Evolutionary conservation across 1,140 invertebrate genomes (phyloP).

Genomic region (Aphaenogaster ashmeadi): DNA sequence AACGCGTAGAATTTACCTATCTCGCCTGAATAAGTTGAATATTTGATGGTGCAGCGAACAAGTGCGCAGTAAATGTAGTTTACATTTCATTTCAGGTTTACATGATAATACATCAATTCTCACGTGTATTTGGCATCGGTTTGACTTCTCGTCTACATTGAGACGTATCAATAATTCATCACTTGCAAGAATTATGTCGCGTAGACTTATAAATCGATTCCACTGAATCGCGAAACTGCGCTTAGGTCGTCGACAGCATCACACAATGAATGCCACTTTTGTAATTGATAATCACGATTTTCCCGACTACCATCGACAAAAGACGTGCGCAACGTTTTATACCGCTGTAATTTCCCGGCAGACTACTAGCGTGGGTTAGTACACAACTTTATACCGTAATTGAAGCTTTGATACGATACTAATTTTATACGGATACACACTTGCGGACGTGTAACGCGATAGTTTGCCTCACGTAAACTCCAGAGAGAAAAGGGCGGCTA

Average conservation of each 20-base stretch:
- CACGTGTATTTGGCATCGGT: not conserved
- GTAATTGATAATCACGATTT: not conserved
- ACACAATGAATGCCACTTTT: not conserved
- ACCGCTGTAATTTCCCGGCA: constrained; percentile 2
- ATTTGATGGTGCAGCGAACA: not conserved
- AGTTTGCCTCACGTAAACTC: constrained; percentile 72
- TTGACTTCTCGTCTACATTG: not conserved
- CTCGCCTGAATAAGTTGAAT: not conserved
- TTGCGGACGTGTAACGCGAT: constrained; percentile 50
- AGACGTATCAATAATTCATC: not conserved
- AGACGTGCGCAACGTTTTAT: not conserved
- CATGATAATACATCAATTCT: not conserved
- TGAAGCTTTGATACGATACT: constrained; percentile 60
- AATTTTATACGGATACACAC: constrained; percentile 62
- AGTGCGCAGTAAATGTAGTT: not conserved
- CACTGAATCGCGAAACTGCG: not conserved
- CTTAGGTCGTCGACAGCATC: not conserved
- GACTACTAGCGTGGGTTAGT: not conserved
- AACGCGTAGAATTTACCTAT: not conserved
- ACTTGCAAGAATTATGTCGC: not conserved
- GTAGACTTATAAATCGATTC: not conserved
- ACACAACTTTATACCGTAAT: constrained; percentile 47
- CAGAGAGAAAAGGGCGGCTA: constrained; percentile 70
- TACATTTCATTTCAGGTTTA: not conserved
- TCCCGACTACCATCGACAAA: not conserved